Percentiles rank a stretch among this genome's conserved stretches.
Evolutionary conservation across 2,113 vertebrate species (phyloP).

Genomic region (Myrmecophaga tridactyla): DNA sequence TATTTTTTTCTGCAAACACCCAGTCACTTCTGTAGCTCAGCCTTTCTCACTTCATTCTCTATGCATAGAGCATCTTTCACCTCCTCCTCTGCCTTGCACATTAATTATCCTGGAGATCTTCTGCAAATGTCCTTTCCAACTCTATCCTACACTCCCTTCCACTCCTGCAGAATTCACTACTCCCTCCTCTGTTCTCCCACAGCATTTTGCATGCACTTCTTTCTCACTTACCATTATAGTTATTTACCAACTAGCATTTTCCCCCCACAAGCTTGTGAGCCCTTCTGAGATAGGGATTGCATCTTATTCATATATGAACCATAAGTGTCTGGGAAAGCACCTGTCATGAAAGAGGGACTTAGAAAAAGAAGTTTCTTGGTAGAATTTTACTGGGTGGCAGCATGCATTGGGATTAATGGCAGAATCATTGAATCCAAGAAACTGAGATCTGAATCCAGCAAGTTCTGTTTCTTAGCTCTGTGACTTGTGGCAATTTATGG

Average conservation of each 20-base stretch:
- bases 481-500: not conserved
- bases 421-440: not conserved
- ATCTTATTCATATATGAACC: not conserved
- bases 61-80: not conserved
- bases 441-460: not conserved
- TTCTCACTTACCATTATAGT: not conserved
- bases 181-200: not conserved
- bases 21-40: not conserved
- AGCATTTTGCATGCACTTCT: not conserved
- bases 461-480: not conserved
- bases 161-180: not conserved
- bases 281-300: not conserved
- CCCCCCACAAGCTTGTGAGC: not conserved
- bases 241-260: not conserved
- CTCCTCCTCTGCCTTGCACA: not conserved
- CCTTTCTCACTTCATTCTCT: not conserved
- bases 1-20: not conserved
- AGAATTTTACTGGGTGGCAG: not conserved
- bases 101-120: conserved; percentile 18
- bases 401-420: not conserved
- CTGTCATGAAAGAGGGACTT: not conserved
- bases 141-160: not conserved
- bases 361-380: not conserved
- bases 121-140: not conserved
- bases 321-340: not conserved